Evolutionary conservation across 2,797 vertebrate genomes (phyloP).

Genomic region (Danio aesculapii): DNA sequence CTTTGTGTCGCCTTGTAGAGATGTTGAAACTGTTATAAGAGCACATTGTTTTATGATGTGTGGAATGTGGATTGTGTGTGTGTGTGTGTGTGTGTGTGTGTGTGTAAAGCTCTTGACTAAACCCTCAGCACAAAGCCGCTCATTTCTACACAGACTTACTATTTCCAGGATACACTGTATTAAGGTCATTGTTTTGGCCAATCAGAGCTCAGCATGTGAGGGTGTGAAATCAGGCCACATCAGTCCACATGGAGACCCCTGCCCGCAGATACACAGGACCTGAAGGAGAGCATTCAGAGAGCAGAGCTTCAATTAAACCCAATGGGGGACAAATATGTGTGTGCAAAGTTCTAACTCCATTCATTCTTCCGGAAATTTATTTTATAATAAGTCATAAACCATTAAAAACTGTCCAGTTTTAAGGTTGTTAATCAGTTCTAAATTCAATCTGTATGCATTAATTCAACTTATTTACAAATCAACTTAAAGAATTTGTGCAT

Average conservation of each 20-base stretch:
- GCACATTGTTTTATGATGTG: slow-evolving; percentile 14
- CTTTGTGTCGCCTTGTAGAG: too few species aligned
- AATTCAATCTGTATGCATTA: too few species aligned
- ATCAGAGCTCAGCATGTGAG: slow-evolving; percentile 39
- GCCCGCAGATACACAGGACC: slow-evolving; percentile 31
- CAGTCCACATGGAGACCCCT: slow-evolving; percentile 47
- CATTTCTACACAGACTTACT: background rate
- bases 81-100: slow-evolving; percentile 33
- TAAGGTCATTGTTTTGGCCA: slow-evolving; percentile 53
- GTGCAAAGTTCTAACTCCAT: too few species aligned
- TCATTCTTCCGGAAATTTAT: too few species aligned
- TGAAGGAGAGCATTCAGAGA: slow-evolving; percentile 7
- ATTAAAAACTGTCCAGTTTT: too few species aligned
- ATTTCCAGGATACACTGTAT: slow-evolving; percentile 41
- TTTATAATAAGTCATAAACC: too few species aligned
- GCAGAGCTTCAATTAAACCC: background rate
- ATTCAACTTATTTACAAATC: too few species aligned
- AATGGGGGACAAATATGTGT: background rate
- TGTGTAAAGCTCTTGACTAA: slow-evolving; percentile 67
- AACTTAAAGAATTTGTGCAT: too few species aligned
- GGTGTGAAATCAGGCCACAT: slow-evolving; percentile 63
- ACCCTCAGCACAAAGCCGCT: slow-evolving; percentile 43
- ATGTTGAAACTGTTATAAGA: slow-evolving; percentile 20
- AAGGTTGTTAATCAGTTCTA: too few species aligned
- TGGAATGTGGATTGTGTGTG: slow-evolving; percentile 19